Percentiles rank a stretch among this genome's conserved stretches.
Evolutionary conservation across 2,113 vertebrate genomes (phyloP).

Genomic region (Sebastes schlegelii): DNA sequence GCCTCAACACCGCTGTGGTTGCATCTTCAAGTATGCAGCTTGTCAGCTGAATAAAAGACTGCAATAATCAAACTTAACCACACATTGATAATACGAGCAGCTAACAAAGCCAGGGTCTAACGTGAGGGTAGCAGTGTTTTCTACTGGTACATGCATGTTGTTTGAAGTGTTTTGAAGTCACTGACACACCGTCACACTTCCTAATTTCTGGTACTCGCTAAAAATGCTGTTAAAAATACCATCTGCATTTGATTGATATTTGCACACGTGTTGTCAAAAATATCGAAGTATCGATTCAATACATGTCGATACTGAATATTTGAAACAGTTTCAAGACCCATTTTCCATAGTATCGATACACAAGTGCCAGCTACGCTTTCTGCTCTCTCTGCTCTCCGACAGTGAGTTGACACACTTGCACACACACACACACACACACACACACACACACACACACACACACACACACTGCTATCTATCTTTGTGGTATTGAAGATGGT

Average conservation of each 20-base stretch:
- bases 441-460: no score
- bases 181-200: neutral
- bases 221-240: neutral
- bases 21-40: neutral
- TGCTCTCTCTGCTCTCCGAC: no score
- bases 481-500: no score
- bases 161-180: neutral
- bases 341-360: no score
- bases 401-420: no score
- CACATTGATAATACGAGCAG: neutral
- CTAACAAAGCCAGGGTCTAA: neutral
- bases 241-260: neutral
- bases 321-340: no score
- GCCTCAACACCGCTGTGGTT: neutral
- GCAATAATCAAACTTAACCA: neutral
- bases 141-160: neutral
- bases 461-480: no score
- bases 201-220: neutral
- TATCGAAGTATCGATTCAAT: no score
- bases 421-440: no score
- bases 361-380: no score
- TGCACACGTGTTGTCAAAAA: neutral
- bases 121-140: no score
- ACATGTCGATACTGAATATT: no score
- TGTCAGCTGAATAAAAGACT: slow-evolving; percentile 1